These are phyloP conservation scores for Pheosia gnoma DNA, from an alignment of 2,888 invertebrate species.

Conservation along the genomic window DNA sequence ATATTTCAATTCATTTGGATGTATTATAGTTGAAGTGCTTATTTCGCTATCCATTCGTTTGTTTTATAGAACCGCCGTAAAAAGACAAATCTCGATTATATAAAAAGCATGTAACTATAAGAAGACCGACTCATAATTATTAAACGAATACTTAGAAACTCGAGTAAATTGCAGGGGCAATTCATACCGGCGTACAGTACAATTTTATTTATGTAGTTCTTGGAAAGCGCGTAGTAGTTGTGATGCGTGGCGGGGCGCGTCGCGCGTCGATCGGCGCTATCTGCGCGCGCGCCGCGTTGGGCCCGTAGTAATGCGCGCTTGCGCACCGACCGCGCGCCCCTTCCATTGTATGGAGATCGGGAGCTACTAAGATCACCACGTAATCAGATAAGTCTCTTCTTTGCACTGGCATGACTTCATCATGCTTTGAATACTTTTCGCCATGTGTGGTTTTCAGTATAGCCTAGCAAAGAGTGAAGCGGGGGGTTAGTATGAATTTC, in stretches of 20 bases:
- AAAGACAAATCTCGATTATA: constrained; percentile 19
- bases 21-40: background rate
- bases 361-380: constrained; percentile 29
- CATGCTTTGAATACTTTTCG: background rate
- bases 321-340: constrained; percentile 41
- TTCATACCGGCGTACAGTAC: constrained; percentile 23
- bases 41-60: background rate
- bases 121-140: constrained; percentile 40
- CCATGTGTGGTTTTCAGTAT: too few relatives aligned
- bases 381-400: constrained; percentile 22
- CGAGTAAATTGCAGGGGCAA: constrained; percentile 35
- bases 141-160: constrained; percentile 33
- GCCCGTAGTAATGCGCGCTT: constrained; percentile 40
- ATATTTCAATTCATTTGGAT: too few relatives aligned
- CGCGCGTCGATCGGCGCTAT: constrained; percentile 27
- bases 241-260: constrained; percentile 40
- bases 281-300: constrained; percentile 20
- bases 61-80: background rate
- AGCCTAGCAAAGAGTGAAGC: too few relatives aligned
- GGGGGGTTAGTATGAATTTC: too few relatives aligned
- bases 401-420: background rate
- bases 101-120: constrained; percentile 22
- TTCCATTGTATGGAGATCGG: constrained; percentile 68
- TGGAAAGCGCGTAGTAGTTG: constrained; percentile 38
- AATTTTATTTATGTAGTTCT: constrained; percentile 40